phyloP scores from a whole-genome alignment of 2,888 invertebrate genomes.

The Drosophila anomelani region DNA sequence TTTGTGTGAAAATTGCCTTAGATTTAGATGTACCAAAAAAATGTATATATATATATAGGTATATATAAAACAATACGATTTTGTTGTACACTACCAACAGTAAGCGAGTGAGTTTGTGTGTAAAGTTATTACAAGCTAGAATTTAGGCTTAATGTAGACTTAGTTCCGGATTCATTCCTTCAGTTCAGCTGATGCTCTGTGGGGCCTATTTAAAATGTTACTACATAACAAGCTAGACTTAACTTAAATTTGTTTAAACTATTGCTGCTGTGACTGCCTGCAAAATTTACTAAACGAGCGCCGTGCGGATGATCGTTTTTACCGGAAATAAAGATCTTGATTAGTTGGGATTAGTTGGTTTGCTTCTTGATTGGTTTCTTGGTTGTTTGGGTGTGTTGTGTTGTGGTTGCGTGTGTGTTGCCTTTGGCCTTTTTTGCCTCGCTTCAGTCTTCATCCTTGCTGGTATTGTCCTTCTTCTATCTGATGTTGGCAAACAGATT shows the following conservation, averaged over 20 bases:
- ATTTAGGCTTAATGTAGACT: conserved; percentile 26
- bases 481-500: conserved; percentile 96
- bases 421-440: conserved; percentile 63
- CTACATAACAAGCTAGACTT: conserved; percentile 23
- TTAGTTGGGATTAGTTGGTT: conserved; percentile 26
- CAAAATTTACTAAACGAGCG: conserved; percentile 17
- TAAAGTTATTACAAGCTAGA: conserved; percentile 12
- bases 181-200: conserved; percentile 12
- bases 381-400: conserved; percentile 8
- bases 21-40: conserved; percentile 12
- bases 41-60: background rate
- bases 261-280: conserved; percentile 22
- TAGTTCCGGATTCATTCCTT: conserved; percentile 24
- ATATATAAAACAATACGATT: conserved; percentile 22
- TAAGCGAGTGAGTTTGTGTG: background rate
- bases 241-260: conserved; percentile 25
- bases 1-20: conserved; percentile 13
- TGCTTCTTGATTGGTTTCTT: background rate
- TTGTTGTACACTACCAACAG: background rate
- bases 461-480: conserved; percentile 81
- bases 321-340: conserved; percentile 1
- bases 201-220: conserved; percentile 23
- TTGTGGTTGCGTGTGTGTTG: conserved; percentile 38
- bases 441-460: conserved; percentile 60
- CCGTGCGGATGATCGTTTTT: conserved; percentile 7